Evolutionary conservation across 1,140 invertebrate species (phyloP).

Genomic region (Grapholita molesta): DNA sequence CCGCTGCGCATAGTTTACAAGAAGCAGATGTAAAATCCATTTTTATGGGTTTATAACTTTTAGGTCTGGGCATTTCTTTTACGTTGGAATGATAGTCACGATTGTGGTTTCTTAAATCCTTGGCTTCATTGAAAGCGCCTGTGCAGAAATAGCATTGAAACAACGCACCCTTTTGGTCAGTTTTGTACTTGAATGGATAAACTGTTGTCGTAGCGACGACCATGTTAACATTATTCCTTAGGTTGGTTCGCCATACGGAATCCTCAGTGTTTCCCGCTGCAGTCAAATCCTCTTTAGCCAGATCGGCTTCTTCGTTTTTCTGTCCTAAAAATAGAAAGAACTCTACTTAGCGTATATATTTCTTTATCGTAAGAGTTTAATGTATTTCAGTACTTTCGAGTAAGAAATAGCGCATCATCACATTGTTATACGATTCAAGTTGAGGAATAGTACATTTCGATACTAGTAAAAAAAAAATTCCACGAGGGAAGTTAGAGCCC

Average conservation of each 20-base stretch:
- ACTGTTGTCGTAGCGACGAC: background rate
- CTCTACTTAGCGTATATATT: background rate
- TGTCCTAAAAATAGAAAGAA: conserved; percentile 75
- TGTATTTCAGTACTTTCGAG: no score
- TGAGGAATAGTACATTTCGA: no score
- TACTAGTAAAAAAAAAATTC: no score
- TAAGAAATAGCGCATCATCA: no score
- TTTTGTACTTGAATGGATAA: background rate
- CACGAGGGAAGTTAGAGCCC: no score
- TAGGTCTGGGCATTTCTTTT: background rate
- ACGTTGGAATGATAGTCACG: background rate
- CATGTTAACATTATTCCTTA: background rate
- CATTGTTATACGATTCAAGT: no score
- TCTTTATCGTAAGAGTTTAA: background rate
- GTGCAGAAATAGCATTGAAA: background rate
- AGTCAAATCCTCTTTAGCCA: conserved; percentile 33
- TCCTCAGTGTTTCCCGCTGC: conserved; percentile 1
- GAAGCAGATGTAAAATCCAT: background rate
- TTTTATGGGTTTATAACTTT: background rate
- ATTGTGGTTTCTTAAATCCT: background rate
- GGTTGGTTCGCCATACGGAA: background rate
- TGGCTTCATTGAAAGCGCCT: background rate
- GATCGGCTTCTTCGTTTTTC: conserved; percentile 42
- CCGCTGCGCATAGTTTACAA: background rate
- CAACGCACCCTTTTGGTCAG: background rate